Evolutionary conservation across 1,140 invertebrate species (phyloP).

Genomic region (Thalassaphorura encarpata): DNA sequence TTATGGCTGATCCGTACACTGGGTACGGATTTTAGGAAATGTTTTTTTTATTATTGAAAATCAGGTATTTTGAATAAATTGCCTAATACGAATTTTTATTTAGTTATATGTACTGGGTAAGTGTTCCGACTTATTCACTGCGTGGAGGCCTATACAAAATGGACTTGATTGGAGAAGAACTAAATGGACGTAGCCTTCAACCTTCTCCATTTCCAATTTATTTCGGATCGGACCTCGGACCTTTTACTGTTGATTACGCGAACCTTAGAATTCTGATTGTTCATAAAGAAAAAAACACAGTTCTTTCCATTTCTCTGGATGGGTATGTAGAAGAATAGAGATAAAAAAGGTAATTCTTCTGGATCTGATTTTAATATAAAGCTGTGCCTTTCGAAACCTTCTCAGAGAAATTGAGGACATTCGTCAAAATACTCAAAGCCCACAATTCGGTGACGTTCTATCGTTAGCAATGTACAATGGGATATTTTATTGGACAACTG

Average conservation of each 20-base stretch:
- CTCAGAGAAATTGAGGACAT: conserved; percentile 58
- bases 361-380: neutral
- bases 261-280: conserved; percentile 71
- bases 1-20: conserved; percentile 85
- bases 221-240: conserved; percentile 48
- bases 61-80: no score
- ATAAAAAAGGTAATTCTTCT: no score
- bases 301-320: conserved; percentile 67
- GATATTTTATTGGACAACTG: conserved; percentile 74
- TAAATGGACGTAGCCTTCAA: conserved; percentile 44
- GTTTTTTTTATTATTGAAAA: no score
- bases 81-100: neutral
- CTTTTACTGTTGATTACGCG: conserved; percentile 67
- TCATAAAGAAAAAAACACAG: conserved; percentile 56
- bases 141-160: conserved; percentile 59
- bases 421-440: conserved; percentile 57
- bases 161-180: conserved; percentile 61
- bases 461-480: conserved; percentile 63
- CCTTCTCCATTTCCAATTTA: conserved; percentile 45
- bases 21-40: no score
- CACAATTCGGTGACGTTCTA: conserved; percentile 63
- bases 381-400: conserved; percentile 12
- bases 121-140: conserved; percentile 39
- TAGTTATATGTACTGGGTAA: conserved; percentile 72
- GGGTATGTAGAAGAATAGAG: no score